Base-by-base conservation (phyloP, 2,888 invertebrate genomes). In the Halictus ligatus region DNA sequence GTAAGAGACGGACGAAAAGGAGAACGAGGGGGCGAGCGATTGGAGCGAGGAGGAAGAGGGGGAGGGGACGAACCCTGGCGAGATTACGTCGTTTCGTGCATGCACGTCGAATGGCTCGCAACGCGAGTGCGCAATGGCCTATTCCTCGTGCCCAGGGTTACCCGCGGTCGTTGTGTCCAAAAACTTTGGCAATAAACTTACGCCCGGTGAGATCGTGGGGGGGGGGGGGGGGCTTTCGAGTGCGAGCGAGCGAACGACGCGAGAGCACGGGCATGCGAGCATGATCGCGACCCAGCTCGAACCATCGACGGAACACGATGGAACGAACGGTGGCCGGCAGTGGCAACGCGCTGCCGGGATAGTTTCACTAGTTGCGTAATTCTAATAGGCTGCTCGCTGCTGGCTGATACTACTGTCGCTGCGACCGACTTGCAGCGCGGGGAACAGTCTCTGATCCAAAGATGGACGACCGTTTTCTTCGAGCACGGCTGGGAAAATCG, bases 111-210 rank as follows among this genome's bases (percentile, higher is more conserved):
- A 89, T 89, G 88, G 88, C 81, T 86, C 80, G 79, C 73, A 85
- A 48, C 81, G 89, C 89, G 89, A 91, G 78, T 89, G 92, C 90
- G 92, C 91, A 85, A 84, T 91, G 87, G 91, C 84, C 85, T 78
- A 81, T 85, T 87, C 86, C 81, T 80, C 58, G 85, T 85, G 92
- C 84, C 90, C 92, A 94, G 94, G 95, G 95, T 95, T 94, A 95
- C 88, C 92, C 90, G 93, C 94, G 95, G 95, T 95, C 95, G 94
- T 94, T 94, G 95, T 94, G 93, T 94, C 94, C 94, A 92, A 95
- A 95, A 95, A 94, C 94, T 95, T 95, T 95, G 95, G 95, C 95
- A 95, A 95, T 95, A 95, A 95, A 95, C 95, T 94, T 94, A 94
- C 93, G 92, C 92, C 92, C 92, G 89, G 91, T 91, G 90, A 91